These are phyloP conservation scores for Chrysomallon squamiferum DNA, from an alignment of 1,140 invertebrate species.

Conservation along the genomic window DNA sequence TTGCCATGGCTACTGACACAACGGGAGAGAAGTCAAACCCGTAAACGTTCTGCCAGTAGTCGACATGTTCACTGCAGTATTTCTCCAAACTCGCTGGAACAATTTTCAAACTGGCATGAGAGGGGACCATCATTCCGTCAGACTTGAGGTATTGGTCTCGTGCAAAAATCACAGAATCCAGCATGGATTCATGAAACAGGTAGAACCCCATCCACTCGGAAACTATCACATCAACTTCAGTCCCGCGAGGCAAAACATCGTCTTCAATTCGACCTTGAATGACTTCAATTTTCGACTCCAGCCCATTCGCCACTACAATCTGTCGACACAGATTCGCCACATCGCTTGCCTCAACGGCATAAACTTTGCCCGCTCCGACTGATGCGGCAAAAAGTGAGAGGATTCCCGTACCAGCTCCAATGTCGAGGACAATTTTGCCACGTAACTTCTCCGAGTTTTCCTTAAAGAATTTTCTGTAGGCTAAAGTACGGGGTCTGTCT, in stretches of 20 bases:
- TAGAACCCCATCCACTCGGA: conserved; percentile 66
- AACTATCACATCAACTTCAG: conserved; percentile 60
- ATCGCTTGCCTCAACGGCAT: conserved; percentile 52
- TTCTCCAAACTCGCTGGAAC: conserved; percentile 47
- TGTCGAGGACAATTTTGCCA: conserved; percentile 54
- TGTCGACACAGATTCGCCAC: conserved; percentile 40
- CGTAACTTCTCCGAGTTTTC: conserved; percentile 38
- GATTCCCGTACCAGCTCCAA: conserved; percentile 59
- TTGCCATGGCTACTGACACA: conserved; percentile 20
- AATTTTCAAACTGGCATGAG: conserved; percentile 42
- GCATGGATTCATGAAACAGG: conserved; percentile 63
- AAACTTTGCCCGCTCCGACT: conserved; percentile 69
- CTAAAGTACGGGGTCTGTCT: conserved; percentile 46
- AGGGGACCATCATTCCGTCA: conserved; percentile 52
- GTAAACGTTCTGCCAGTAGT: conserved; percentile 56
- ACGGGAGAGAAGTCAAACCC: conserved; percentile 57
- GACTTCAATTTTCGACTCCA: conserved; percentile 55
- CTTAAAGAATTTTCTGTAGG: conserved; percentile 52
- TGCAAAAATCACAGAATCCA: conserved; percentile 61
- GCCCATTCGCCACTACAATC: conserved; percentile 52
- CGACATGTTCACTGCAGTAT: conserved; percentile 43
- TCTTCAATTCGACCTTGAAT: conserved; percentile 57
- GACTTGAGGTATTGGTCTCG: conserved; percentile 54
- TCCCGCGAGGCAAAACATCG: conserved; percentile 25
- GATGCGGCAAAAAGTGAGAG: conserved; percentile 65